Base-by-base conservation (phyloP, 2,888 invertebrate species). In the Lasioglossum leucozonium region DNA sequence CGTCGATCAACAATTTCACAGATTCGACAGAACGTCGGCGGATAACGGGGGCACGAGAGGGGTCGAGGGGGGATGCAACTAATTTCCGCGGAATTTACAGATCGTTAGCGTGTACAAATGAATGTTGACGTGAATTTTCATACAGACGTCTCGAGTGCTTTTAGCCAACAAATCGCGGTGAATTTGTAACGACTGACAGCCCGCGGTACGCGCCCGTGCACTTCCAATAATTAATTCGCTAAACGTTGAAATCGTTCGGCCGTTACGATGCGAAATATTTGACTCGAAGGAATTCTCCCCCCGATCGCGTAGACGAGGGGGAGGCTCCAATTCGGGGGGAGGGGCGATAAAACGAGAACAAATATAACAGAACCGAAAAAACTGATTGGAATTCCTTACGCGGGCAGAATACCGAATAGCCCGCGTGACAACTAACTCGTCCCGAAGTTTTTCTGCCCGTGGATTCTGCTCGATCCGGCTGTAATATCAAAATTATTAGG, bases 111-210 rank as follows among this genome's bases (percentile, higher is more conserved):
- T 72, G 75, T 47, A 69, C 78, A 82, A 86, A 82, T 83, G 86
- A 86, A 81, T 79, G 86, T 86, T 87, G 83, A 83, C 83, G 86
- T 26, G 87, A 69, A 83, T 83, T 87, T 87, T 85, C 83, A 86
- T 86, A 78, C 71, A 77, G 75, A 72, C 78, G 83, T 83, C 79
- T 87, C 77, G 62, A 78, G 62, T 47, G 83, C 80, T 86, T 87
- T 86, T 86, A 81, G 71, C 83, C 83, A 72, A 82, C 80, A 83
- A 87, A 87, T 87, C 86, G 83, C 82, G 86, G 76, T 78, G 75
- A 87, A 86, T 80, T 82, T 78, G 83, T 80, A 80, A 83, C 86
- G 78, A 83, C 77, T 76, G 80, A 86, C 87, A 71, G 80, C n/a
- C 44, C 71, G 73, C 37, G 69, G 26, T 34, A 67, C 73, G 77